phyloP scores from a whole-genome alignment of 2,888 invertebrate species.

The Apantesis nais region DNA sequence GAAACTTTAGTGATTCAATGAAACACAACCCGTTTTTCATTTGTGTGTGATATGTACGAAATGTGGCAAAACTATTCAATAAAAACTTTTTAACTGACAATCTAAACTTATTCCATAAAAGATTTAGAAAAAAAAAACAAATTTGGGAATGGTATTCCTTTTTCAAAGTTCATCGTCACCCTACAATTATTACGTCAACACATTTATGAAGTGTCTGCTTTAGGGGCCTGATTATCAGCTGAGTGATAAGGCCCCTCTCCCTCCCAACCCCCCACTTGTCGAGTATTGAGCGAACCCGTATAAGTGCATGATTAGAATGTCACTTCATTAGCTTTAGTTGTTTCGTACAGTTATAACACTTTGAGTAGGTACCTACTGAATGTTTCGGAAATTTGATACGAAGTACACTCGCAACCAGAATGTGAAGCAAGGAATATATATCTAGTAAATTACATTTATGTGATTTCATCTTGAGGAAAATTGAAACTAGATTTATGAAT shows the following conservation, averaged over 20 bases:
- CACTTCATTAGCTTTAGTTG: constrained; percentile 40
- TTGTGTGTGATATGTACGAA: too few species aligned
- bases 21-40: too few species aligned
- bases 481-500: background rate
- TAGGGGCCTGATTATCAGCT: constrained; percentile 70
- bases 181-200: constrained; percentile 64
- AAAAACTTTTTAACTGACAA: background rate
- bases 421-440: background rate
- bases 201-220: constrained; percentile 61
- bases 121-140: background rate
- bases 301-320: constrained; percentile 52
- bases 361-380: background rate
- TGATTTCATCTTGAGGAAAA: background rate
- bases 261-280: constrained; percentile 25
- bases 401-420: background rate
- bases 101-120: background rate
- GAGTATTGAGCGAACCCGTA: constrained; percentile 67
- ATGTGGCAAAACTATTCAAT: background rate
- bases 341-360: constrained; percentile 13
- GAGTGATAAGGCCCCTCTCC: constrained; percentile 61
- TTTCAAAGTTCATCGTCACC: constrained; percentile 37
- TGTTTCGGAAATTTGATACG: background rate
- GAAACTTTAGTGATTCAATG: too few species aligned
- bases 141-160: background rate
- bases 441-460: background rate